Percentiles rank a stretch among this genome's conserved stretches.
These are phyloP conservation scores for Globodera rostochiensis DNA, from an alignment of 1,140 invertebrate species.

Conservation along the genomic window DNA sequence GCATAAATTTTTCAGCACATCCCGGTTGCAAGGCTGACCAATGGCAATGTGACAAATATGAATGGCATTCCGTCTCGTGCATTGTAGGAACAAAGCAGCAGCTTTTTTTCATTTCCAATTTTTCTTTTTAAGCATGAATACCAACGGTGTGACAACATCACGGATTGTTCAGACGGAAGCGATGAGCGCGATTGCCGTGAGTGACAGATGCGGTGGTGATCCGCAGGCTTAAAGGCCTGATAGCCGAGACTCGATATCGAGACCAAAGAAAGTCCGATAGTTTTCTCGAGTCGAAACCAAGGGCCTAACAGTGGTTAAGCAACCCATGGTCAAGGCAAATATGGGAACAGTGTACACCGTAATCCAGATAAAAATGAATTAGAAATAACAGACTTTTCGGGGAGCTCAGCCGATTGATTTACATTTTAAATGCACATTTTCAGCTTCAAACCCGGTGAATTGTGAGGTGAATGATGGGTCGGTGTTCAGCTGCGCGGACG, in stretches of 20 bases:
- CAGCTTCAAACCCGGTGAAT: slow-evolving; percentile 50
- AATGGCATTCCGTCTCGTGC: slow-evolving; percentile 73
- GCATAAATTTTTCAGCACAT: slow-evolving; percentile 54
- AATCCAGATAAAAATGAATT: too few relatives aligned
- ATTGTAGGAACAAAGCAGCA: neutral
- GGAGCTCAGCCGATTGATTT: too few relatives aligned
- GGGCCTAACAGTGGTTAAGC: too few relatives aligned
- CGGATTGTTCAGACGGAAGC: slow-evolving; percentile 89
- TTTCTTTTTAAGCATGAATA: slow-evolving; percentile 66
- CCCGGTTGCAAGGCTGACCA: slow-evolving; percentile 64
- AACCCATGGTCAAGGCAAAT: too few relatives aligned
- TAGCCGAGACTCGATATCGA: too few relatives aligned
- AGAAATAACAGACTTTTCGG: too few relatives aligned
- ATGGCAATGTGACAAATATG: slow-evolving; percentile 63
- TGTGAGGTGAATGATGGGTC: slow-evolving; percentile 70
- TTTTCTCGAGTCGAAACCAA: too few relatives aligned
- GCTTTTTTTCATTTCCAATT: too few relatives aligned
- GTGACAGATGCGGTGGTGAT: neutral
- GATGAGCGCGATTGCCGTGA: slow-evolving; percentile 91
- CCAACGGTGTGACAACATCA: slow-evolving; percentile 81
- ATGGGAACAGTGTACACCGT: too few relatives aligned
- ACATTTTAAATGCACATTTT: slow-evolving; percentile 12
- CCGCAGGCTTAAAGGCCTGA: too few relatives aligned
- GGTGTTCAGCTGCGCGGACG: slow-evolving; percentile 64
- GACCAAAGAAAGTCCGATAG: too few relatives aligned